Conservation (phyloP, 2,888 invertebrate species). For the Coelopa pilipes region DNA sequence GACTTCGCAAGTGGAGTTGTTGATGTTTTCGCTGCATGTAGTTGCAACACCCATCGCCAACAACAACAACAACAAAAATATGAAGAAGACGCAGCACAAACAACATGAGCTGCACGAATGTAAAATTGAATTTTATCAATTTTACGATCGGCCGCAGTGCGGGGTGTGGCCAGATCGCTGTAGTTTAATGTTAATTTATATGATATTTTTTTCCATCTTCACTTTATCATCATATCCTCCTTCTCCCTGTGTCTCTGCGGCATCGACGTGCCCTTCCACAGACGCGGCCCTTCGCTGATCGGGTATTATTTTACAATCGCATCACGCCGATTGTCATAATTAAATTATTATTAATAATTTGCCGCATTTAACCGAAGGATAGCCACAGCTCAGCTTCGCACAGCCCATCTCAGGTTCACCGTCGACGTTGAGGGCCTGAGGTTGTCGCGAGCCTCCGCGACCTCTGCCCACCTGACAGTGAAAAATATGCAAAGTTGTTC, state of each 20-base stretch:
- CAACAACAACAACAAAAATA: not conserved
- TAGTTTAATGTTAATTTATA: slow-evolving; percentile 3
- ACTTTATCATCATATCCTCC: not conserved
- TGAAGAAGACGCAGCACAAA: too few relatives aligned
- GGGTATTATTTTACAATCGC: slow-evolving; percentile 36
- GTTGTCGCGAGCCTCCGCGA: not conserved
- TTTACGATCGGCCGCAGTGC: too few relatives aligned
- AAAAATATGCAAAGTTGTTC: slow-evolving; percentile 33
- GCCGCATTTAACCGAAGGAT: slow-evolving; percentile 35
- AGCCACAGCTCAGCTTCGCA: not conserved
- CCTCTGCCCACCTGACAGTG: slow-evolving; percentile 31
- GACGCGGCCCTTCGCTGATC: slow-evolving; percentile 5
- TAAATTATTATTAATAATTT: slow-evolving; percentile 53
- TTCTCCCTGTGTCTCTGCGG: not conserved
- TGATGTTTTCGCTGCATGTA: slow-evolving; percentile 6
- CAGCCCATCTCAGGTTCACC: slow-evolving; percentile 10
- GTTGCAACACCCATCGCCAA: slow-evolving; percentile 11
- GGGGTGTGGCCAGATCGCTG: not conserved
- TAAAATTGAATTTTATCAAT: slow-evolving; percentile 34
- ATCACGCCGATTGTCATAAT: slow-evolving; percentile 50
- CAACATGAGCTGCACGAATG: slow-evolving; percentile 20
- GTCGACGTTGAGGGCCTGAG: not conserved
- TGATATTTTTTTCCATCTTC: not conserved
- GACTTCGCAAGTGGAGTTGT: not conserved
- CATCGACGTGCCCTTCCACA: too few relatives aligned